Evolutionary conservation across 2,797 vertebrate species (phyloP).

Genomic region (Cossypha caffra): DNA sequence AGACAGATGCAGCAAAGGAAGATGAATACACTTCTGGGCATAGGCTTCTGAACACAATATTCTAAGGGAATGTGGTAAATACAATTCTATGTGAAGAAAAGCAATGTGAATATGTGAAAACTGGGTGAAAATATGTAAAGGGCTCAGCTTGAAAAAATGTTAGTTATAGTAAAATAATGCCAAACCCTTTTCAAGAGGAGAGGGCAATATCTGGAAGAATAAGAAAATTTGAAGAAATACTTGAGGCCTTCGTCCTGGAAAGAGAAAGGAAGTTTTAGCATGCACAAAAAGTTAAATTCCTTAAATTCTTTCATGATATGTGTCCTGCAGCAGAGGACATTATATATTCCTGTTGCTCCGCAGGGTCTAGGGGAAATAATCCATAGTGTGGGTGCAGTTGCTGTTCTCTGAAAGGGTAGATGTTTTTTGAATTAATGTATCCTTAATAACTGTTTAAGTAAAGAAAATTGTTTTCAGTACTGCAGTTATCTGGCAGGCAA

Average conservation of each 20-base stretch:
- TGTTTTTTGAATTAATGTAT: neutral
- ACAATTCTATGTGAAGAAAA: neutral
- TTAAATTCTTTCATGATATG: neutral
- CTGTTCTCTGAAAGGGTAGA: neutral
- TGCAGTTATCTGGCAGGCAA: neutral
- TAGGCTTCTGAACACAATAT: neutral
- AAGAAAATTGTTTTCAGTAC: neutral
- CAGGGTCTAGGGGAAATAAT: neutral
- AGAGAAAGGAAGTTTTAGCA: neutral
- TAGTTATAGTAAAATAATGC: neutral
- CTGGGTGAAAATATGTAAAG: neutral
- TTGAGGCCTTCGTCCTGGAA: neutral
- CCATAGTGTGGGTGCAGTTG: neutral
- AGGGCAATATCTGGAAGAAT: neutral
- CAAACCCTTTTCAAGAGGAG: neutral
- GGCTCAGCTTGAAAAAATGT: neutral
- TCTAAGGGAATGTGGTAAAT: neutral
- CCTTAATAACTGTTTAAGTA: neutral
- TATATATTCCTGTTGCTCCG: neutral
- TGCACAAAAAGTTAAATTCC: neutral
- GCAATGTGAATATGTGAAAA: neutral
- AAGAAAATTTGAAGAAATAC: neutral
- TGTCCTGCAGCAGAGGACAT: neutral
- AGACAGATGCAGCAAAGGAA: neutral
- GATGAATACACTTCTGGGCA: neutral